Evolutionary conservation across 2,888 invertebrate species (phyloP), one percentile per base, ranked within the genome.

Genomic region (Patella depressa): DNA sequence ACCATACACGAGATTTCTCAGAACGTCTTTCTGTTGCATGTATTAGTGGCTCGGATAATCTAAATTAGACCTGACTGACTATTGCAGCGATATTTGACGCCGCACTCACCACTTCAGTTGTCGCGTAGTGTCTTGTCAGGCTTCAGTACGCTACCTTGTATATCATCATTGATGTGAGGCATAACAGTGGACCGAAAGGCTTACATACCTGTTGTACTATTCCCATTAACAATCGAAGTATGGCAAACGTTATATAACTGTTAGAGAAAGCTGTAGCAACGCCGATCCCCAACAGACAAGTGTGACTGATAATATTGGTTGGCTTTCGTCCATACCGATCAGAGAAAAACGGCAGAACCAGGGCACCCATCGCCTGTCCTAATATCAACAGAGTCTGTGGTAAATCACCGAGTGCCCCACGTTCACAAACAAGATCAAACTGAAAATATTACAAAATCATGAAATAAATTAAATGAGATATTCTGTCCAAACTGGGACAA

Each of bases 391-490:
- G 12, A n/a, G 74, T 45, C 65, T 74, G 65, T 69, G 65, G 65
- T 17, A 74, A 65, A 45, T 65, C 65, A 19, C 45, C 59, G 57
- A 74, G 29, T 45, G 74, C 65, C n/a, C 53, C 69, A 45, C 53
- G 15, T 5, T 74, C 74, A 74, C 74, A 74, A 34, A 74, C 74
- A n/a, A 74, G 53, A 14, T 69, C 74, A 59, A 74, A 65, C 74
- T 74, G 74, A 34, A 53, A 74, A 3, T 29, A 29, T 29, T 29
- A 29, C 2, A 2, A 29, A 29, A 29, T 29, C 29, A 29, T 29
- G 29, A 29, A 29, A 29, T 29, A 29, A 29, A 29, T 29, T 29
- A 29, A 29, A 29, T 29, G 29, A 29, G 3, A 29, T 34, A 5
- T 5, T 34, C 34, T 34, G 34, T 4, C 5, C 34, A 3, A 34